Conservation (phyloP, 2,888 invertebrate species). For the Drosophila rubida region DNA sequence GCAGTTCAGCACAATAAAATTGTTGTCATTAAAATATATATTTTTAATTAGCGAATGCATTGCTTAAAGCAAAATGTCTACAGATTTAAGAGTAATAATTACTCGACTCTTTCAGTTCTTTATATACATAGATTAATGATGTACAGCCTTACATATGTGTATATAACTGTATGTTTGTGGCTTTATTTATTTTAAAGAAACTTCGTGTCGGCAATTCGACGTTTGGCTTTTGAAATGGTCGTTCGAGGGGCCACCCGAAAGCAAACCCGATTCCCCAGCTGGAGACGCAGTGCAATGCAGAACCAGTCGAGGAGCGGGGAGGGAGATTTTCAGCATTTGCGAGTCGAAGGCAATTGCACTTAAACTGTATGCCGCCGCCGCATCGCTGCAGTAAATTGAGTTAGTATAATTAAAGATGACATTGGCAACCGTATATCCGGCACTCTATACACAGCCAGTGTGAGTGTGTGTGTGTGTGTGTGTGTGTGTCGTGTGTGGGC, state of each 20-base stretch:
- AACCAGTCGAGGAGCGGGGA: slow-evolving; percentile 17
- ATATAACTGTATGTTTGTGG: background rate
- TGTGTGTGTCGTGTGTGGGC: slow-evolving; percentile 45
- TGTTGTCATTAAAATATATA: too few species aligned
- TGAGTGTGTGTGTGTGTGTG: slow-evolving; percentile 54
- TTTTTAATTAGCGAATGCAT: too few species aligned
- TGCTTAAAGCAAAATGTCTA: too few species aligned
- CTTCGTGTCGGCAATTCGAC: slow-evolving; percentile 72
- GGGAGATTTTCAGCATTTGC: slow-evolving; percentile 34
- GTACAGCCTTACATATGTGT: too few species aligned
- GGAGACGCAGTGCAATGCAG: background rate
- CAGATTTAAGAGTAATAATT: slow-evolving; percentile 17
- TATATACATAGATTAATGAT: too few species aligned
- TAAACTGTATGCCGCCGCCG: slow-evolving; percentile 59
- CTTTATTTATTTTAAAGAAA: slow-evolving; percentile 67
- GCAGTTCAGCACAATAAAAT: too few species aligned
- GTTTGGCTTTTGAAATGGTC: slow-evolving; percentile 73
- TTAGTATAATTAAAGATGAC: slow-evolving; percentile 81
- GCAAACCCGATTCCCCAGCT: slow-evolving; percentile 3
- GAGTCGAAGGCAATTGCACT: slow-evolving; percentile 55
- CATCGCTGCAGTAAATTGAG: slow-evolving; percentile 77
- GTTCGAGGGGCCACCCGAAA: slow-evolving; percentile 61
- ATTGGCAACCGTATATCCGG: slow-evolving; percentile 81
- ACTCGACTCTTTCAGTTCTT: slow-evolving; percentile 20
- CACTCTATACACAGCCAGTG: slow-evolving; percentile 48